A percentile compares a stretch with the other conserved stretches of the same genome.
Evolutionary conservation across 2,888 invertebrate species (phyloP).

Genomic region (Matsumyia berberina): DNA sequence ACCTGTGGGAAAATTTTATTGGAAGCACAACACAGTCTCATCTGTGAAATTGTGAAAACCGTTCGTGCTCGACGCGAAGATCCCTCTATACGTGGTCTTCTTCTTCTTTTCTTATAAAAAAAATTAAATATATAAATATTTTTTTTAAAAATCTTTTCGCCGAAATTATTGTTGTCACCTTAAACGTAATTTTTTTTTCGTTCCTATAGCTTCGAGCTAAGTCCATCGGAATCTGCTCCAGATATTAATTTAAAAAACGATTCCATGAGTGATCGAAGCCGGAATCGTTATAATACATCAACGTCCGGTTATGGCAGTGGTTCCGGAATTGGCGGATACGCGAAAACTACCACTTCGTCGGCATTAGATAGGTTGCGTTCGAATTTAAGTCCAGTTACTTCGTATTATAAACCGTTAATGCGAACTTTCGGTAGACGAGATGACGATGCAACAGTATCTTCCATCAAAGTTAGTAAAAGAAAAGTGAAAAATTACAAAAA

Average conservation of each 20-base stretch:
- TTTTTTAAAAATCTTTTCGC: conserved; percentile 1
- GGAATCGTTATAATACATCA: conserved; percentile 80
- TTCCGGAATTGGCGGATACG: conserved; percentile 71
- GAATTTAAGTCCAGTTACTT: conserved; percentile 83
- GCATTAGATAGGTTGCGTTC: conserved; percentile 83
- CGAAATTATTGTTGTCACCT: not conserved
- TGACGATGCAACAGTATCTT: conserved; percentile 81
- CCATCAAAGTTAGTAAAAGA: conserved; percentile 59
- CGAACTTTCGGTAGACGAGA: conserved; percentile 81
- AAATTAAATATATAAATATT: conserved; percentile 1
- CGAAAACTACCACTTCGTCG: conserved; percentile 80
- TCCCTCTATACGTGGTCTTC: conserved; percentile 22
- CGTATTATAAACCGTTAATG: conserved; percentile 84
- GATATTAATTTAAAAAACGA: conserved; percentile 77
- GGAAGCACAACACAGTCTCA: conserved; percentile 70
- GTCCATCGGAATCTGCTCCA: conserved; percentile 77
- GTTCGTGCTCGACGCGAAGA: conserved; percentile 63
- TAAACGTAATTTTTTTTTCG: conserved; percentile 45
- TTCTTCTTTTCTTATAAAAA: conserved; percentile 60
- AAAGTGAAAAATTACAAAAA: conserved; percentile 17
- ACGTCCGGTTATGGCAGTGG: conserved; percentile 79
- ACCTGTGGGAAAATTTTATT: conserved; percentile 74
- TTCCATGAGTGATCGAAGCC: conserved; percentile 82
- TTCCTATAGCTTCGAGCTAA: conserved; percentile 75
- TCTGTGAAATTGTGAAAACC: conserved; percentile 70